These are phyloP conservation scores for Polyergus mexicanus DNA, from an alignment of 1,140 invertebrate species.

Conservation along the genomic window DNA sequence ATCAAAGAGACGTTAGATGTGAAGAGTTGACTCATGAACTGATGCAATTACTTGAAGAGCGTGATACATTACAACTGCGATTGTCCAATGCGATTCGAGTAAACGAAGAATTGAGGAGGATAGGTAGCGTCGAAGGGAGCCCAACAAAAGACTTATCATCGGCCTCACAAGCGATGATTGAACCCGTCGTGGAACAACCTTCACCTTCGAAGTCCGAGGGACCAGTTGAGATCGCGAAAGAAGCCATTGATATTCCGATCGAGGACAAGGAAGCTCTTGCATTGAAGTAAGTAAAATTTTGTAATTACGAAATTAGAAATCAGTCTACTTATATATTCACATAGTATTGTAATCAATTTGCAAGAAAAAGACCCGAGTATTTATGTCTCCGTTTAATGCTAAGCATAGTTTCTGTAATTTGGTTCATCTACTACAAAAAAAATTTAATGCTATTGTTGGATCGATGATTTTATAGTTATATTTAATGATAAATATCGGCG, in stretches of 20 bases:
- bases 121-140: slow-evolving; percentile 77
- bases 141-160: slow-evolving; percentile 61
- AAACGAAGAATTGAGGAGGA: slow-evolving; percentile 87
- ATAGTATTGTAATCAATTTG: not conserved
- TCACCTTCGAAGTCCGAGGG: slow-evolving; percentile 79
- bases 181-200: slow-evolving; percentile 75
- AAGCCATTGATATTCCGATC: slow-evolving; percentile 80
- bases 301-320: not conserved
- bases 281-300: slow-evolving; percentile 81
- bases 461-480: not conserved
- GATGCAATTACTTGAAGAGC: slow-evolving; percentile 93
- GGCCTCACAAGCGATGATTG: slow-evolving; percentile 3
- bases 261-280: slow-evolving; percentile 82
- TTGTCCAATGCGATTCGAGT: slow-evolving; percentile 92
- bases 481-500: slow-evolving; percentile 22
- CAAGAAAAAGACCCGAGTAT: not conserved
- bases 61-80: slow-evolving; percentile 93
- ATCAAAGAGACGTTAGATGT: slow-evolving; percentile 94
- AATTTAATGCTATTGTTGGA: not conserved
- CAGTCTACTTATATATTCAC: not conserved
- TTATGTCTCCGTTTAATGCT: not conserved
- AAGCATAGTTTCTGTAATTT: not conserved
- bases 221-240: slow-evolving; percentile 83
- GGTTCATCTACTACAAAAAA: not conserved
- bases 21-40: slow-evolving; percentile 95